Evolutionary conservation across 2,797 vertebrate species (phyloP), one percentile per base, ranked within the genome.

Genomic region (Hydrolagus colliei): DNA sequence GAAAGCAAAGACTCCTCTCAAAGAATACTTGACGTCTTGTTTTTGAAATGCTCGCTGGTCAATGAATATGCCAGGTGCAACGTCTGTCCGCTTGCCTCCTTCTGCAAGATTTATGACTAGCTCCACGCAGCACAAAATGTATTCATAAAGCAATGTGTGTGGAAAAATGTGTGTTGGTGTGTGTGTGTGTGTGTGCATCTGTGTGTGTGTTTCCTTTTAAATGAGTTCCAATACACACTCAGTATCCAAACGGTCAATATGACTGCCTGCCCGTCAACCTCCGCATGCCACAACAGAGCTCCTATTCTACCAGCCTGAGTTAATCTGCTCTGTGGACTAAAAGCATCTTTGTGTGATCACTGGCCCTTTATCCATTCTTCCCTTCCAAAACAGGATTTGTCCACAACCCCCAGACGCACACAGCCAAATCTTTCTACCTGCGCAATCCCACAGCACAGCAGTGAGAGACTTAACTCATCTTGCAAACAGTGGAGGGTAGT

Each of bases 271-370:
- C 65, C 59, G 67, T 86, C 63, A 78, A 78, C 79, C 86, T 75
- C 86, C 74, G 35, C 74, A 86, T 52, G 18, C 86, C 41, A 61
- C 41, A 80, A 86, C 86, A 86, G 77, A 86, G 86, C 41, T 72
- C 78, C 65, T 59, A 72, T 86, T 86, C 86, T 86, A 73, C 71
- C 27, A 73, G 86, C 11, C 79, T 84, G 35, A 67, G 27, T 68
- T 84, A 84, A 84, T 84, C 79, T 84, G 27, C 41, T 84, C 79
- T 84, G 16, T 62, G 71, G 86, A 75, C 76, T 86, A 67, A 86
- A 82, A 79, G 76, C 77, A 82, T 86, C 76, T 80, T 82, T 86
- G 77, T 86, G 76, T 86, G 65, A 84, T 84, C 79, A 84, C 79
- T 84, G 22, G 79, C 65, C 79, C 79, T 84, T 84, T 84, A 84